Conservation (phyloP, 1,140 invertebrate species). For the Planococcus citri region DNA sequence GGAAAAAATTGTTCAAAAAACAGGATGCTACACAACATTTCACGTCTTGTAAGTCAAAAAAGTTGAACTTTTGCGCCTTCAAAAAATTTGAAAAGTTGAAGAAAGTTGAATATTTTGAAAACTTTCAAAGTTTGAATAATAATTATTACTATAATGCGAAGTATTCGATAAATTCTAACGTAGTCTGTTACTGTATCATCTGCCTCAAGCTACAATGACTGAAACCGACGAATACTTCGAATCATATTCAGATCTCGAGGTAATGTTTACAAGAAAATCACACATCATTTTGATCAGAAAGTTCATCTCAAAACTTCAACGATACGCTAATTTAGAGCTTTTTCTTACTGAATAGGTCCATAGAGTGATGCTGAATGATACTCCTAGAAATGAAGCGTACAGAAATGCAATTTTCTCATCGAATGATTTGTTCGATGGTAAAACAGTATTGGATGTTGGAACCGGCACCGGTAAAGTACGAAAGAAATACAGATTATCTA, state of each 20-base stretch:
- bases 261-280: constrained; percentile 11
- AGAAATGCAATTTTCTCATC: constrained; percentile 83
- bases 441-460: constrained; percentile 82
- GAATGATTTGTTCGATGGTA: constrained; percentile 50
- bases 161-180: no score
- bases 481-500: constrained; percentile 10
- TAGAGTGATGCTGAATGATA: constrained; percentile 65
- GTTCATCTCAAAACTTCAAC: neutral
- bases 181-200: no score
- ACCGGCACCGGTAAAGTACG: constrained; percentile 54
- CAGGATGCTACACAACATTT: no score
- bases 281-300: neutral
- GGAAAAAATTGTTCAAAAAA: no score
- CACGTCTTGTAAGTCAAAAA: no score
- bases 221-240: constrained; percentile 22
- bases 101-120: no score
- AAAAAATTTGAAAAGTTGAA: no score
- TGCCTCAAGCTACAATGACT: no score
- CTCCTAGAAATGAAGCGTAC: constrained; percentile 83
- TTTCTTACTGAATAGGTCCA: constrained; percentile 44
- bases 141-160: no score
- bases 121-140: no score
- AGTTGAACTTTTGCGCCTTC: no score
- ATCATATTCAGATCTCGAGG: constrained; percentile 21
- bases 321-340: neutral